Conservation (phyloP, 35 echinoderm and acorn worm species). For the Heliocidaris tuberculata region DNA sequence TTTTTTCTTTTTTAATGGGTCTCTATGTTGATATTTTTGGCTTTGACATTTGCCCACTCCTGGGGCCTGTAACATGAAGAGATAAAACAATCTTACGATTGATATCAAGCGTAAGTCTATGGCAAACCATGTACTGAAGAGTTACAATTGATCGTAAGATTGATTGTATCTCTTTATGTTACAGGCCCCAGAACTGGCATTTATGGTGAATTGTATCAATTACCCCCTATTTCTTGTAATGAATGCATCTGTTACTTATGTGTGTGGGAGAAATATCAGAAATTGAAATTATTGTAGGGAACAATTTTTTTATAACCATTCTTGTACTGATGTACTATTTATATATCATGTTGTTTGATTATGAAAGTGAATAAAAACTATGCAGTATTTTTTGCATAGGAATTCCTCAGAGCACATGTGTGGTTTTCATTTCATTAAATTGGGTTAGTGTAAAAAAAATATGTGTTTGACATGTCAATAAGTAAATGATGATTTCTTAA, state of each 20-base stretch:
- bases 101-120: no score
- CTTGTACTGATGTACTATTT: background rate
- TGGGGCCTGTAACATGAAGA: no score
- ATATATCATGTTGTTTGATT: constrained; percentile 6
- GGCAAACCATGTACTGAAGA: no score
- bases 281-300: background rate
- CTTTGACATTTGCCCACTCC: background rate
- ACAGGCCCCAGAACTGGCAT: background rate
- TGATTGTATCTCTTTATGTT: no score
- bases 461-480: background rate
- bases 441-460: background rate
- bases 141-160: no score
- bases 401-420: background rate
- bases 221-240: background rate
- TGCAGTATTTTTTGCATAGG: background rate
- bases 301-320: background rate
- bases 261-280: constrained; percentile 4
- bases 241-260: constrained; percentile 1
- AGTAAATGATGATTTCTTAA: no score
- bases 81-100: no score
- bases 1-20: no score
- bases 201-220: background rate
- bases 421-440: background rate
- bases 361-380: constrained; percentile 12
- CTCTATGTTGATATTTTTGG: background rate